Evolutionary conservation across 2,797 vertebrate genomes (phyloP).

Genomic region (Bufotes viridis): DNA sequence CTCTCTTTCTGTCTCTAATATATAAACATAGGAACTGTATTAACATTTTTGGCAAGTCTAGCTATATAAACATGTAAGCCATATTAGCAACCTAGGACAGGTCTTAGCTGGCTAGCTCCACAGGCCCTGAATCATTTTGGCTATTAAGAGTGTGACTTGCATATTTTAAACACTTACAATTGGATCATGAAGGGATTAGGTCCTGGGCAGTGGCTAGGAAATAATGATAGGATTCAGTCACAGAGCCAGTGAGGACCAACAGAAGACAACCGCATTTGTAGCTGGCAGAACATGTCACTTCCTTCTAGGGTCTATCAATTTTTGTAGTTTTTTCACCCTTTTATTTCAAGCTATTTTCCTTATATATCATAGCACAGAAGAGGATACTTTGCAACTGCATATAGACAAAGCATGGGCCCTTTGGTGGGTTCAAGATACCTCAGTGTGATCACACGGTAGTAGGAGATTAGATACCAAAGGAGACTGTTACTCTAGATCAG

Average conservation of each 20-base stretch:
- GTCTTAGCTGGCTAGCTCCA: no score
- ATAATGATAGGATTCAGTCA: not conserved
- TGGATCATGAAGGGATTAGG: not conserved
- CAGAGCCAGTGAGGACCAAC: no score
- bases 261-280: no score
- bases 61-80: no score
- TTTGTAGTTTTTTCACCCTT: not conserved
- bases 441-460: not conserved
- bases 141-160: not conserved
- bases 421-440: not conserved
- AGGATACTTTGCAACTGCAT: not conserved
- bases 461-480: not conserved
- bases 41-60: no score
- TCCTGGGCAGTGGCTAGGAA: not conserved
- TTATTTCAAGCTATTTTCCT: not conserved
- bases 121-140: not conserved
- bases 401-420: not conserved
- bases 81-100: no score
- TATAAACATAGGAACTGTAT: no score
- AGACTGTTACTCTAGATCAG: not conserved
- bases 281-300: no score
- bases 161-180: not conserved
- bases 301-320: not conserved
- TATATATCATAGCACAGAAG: not conserved
- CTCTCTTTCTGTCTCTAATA: no score